These are phyloP conservation scores for Biston betularia DNA, from an alignment of 2,888 invertebrate genomes.

Conservation along the genomic window DNA sequence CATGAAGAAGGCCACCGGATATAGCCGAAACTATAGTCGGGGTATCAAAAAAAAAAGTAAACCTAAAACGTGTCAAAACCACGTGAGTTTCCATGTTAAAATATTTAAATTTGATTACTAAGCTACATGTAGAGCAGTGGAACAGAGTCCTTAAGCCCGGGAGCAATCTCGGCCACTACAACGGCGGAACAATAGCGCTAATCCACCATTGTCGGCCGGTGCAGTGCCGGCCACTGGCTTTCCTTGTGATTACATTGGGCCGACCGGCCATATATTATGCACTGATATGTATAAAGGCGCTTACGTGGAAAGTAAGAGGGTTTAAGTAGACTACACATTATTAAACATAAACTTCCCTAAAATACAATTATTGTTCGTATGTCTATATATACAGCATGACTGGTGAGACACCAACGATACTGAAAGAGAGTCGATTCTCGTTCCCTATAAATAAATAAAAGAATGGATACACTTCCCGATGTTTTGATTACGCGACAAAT, in stretches of 20 bases:
- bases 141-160: not conserved
- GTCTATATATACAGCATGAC: too few relatives aligned
- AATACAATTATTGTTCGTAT: too few relatives aligned
- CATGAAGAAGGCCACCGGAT: too few relatives aligned
- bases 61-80: too few relatives aligned
- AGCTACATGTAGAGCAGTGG: not conserved
- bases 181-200: slow-evolving; percentile 26
- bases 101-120: not conserved
- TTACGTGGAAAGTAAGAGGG: not conserved
- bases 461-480: too few relatives aligned
- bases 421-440: too few relatives aligned
- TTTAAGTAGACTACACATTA: not conserved
- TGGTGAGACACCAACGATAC: too few relatives aligned
- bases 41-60: too few relatives aligned
- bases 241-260: slow-evolving; percentile 20
- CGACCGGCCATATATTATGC: slow-evolving; percentile 16
- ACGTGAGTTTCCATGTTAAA: too few relatives aligned
- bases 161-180: slow-evolving; percentile 18
- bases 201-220: slow-evolving; percentile 26
- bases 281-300: slow-evolving; percentile 1
- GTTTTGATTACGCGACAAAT: too few relatives aligned
- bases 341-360: not conserved
- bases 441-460: too few relatives aligned
- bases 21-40: too few relatives aligned
- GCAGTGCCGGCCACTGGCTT: slow-evolving; percentile 21